Evolutionary conservation across 2,113 vertebrate genomes (phyloP), one percentile per base, ranked within the genome.

Genomic region (Neoarius graeffei): DNA sequence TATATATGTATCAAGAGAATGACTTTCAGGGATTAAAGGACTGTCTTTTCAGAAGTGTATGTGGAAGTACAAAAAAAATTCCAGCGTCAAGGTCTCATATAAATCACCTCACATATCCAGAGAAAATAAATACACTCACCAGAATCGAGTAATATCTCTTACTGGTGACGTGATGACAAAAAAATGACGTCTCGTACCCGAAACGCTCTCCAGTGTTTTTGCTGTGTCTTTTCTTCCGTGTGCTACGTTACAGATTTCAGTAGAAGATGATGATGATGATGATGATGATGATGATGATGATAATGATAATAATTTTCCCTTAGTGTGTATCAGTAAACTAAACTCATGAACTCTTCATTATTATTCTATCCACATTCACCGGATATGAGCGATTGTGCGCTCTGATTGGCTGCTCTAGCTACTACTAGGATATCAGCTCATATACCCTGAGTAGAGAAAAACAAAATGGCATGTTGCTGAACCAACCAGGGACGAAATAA

Each of bases 171-270:
- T 69, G 23, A 5, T 15, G 14, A 35, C 15, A 30, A 69, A 69
- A n/a, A 30, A n/a, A 30, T 27, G n/a, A 69, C n/a, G 13, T 71
- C 30, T 67, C 25, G n/a, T 27, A 67, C 17, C 14, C 2, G 27
- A 15, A 71, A 71, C 14, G 6, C 42, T 80, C 74, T 52, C 1
- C 20, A 52, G 17, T 4, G 74, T 6, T 77, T 25, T 56, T 57
- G 4, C 88, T 94, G 67, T 77, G 67, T 77, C 85, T 91, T n/a
- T 57, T 57, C 11, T 17, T 81, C 27, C 4, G 10, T 35, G 27
- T 81, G 25, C 7, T 35, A 17, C 30, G 5, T 69, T 13, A 30
- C 11, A 5, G 1, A 30, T 30, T 69, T 30, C 11, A 30, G 30
- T 69, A 7, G 1, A 69, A 54, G 10, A 54, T 54, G 7, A 54